phyloP scores from a whole-genome alignment of 2,888 invertebrate genomes.

The Dorcus parallelipipedus region DNA sequence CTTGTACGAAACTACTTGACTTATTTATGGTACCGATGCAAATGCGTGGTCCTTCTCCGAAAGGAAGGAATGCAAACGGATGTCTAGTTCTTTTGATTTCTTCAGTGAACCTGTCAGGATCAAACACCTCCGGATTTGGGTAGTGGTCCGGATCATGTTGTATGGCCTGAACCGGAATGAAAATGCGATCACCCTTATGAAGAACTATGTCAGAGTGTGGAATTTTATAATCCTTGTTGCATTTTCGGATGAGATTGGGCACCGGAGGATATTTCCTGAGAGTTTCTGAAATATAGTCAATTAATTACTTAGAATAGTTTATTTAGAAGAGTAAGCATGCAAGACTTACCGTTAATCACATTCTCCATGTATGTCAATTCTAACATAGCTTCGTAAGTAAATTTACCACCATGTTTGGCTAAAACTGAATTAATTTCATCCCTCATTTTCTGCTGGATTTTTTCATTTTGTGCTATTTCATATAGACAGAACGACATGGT shows the following conservation, averaged over 20 bases:
- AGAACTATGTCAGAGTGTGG: constrained; percentile 10
- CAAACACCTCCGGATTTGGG: constrained; percentile 37
- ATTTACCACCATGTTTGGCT: constrained; percentile 32
- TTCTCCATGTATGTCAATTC: constrained; percentile 50
- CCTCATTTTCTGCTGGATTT: constrained; percentile 45
- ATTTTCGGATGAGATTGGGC: constrained; percentile 7
- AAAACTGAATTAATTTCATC: constrained; percentile 40
- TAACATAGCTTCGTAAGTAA: constrained; percentile 46
- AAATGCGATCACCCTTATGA: constrained; percentile 1
- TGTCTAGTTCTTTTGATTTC: constrained; percentile 25
- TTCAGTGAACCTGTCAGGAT: constrained; percentile 39
- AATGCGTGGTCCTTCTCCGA: constrained; percentile 26
- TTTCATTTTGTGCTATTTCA: constrained; percentile 41
- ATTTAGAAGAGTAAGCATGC: neutral
- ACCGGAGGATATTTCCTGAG: constrained; percentile 15
- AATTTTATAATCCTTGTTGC: constrained; percentile 14
- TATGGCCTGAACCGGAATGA: constrained; percentile 2
- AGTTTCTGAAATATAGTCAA: constrained; percentile 6
- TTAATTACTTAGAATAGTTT: neutral
- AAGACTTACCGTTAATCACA: constrained; percentile 33
- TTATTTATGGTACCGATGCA: constrained; percentile 14
- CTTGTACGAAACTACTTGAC: neutral
- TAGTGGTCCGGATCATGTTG: constrained; percentile 27
- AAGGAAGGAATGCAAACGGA: constrained; percentile 32
- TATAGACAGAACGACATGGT: constrained; percentile 42